Evolutionary conservation across 2,113 vertebrate genomes (phyloP).

Genomic region (Melanotaenia duboulayi): DNA sequence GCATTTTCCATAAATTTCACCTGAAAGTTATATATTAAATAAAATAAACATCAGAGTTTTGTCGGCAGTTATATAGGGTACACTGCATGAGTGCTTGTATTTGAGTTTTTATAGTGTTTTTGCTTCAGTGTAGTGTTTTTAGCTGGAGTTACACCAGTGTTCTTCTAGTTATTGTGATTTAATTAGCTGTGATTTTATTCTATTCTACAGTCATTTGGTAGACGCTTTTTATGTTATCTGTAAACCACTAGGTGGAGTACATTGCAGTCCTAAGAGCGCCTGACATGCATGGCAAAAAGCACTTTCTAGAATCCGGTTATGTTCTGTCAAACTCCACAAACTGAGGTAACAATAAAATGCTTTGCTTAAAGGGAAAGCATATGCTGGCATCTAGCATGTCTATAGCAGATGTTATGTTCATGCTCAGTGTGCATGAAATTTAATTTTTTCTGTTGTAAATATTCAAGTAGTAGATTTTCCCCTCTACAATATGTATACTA

Average conservation of each 20-base stretch:
- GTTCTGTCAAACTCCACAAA: constrained; percentile 65
- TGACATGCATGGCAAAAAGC: constrained; percentile 21
- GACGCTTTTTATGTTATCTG: no score
- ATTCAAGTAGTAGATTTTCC: background rate
- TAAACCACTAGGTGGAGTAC: constrained; percentile 59
- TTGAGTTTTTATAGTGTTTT: background rate
- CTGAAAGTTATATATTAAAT: no score
- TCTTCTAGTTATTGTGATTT: background rate
- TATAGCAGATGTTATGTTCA: constrained; percentile 9
- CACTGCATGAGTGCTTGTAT: background rate
- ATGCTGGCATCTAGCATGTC: constrained; percentile 2
- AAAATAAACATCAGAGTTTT: background rate
- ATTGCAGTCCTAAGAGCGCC: constrained; percentile 16
- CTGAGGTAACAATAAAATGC: constrained; percentile 50
- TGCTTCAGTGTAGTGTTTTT: background rate
- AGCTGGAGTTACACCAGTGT: background rate
- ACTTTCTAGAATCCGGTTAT: constrained; percentile 45
- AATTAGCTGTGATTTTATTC: background rate
- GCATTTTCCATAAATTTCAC: no score
- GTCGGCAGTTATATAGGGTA: background rate
- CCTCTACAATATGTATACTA: no score
- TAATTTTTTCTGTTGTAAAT: background rate
- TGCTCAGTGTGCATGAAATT: background rate
- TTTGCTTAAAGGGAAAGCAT: constrained; percentile 11
- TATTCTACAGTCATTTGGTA: no score